Conservation (phyloP, 2,888 invertebrate genomes). For the Parasteatoda lunata region DNA sequence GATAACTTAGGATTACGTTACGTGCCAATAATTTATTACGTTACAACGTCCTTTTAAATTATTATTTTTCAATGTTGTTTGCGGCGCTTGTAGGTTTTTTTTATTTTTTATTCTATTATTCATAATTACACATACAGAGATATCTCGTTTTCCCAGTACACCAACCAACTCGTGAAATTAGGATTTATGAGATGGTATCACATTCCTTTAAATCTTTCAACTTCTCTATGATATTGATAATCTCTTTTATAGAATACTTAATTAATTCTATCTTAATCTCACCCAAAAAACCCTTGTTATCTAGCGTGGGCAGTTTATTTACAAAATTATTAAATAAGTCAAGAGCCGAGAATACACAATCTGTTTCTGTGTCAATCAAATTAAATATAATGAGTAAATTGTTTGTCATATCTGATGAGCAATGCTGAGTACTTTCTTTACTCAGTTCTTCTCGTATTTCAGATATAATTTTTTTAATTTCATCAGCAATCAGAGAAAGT, state of each 20-base stretch:
- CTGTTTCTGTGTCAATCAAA: constrained; percentile 26
- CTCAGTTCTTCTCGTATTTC: constrained; percentile 27
- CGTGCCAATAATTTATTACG: no score
- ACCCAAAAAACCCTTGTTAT: background rate
- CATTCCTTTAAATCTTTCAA: constrained; percentile 15
- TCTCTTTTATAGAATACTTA: constrained; percentile 27
- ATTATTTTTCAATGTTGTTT: no score
- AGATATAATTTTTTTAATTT: background rate
- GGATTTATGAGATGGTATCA: no score
- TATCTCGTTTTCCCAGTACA: no score
- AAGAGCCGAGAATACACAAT: constrained; percentile 39
- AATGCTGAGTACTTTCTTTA: constrained; percentile 40
- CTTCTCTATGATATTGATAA: constrained; percentile 20
- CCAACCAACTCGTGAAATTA: no score
- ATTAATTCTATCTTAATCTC: background rate
- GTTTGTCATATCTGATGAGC: constrained; percentile 32
- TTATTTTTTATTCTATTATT: no score
- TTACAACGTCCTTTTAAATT: no score
- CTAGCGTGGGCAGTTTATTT: background rate
- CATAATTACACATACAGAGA: no score
- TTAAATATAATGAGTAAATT: constrained; percentile 22
- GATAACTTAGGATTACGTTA: no score
- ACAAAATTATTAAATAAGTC: constrained; percentile 4
- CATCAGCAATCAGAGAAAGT: constrained; percentile 9
- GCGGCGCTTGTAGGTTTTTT: no score